phyloP scores from a whole-genome alignment of 1,140 invertebrate genomes.

The Cotesia chilonis region DNA sequence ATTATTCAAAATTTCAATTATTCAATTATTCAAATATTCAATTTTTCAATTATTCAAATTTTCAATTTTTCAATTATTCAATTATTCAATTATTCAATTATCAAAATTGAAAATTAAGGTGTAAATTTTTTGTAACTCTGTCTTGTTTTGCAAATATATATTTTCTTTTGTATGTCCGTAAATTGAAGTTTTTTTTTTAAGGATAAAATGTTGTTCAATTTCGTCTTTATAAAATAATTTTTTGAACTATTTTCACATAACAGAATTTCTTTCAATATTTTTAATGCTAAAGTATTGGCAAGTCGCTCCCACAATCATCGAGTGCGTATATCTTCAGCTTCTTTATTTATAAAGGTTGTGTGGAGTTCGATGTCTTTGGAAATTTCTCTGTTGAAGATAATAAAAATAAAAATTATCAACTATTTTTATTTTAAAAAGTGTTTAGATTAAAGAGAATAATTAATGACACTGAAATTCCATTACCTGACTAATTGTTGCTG shows the following conservation, averaged over 20 bases:
- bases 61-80: too few relatives aligned
- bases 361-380: conserved; percentile 42
- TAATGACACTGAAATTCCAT: conserved; percentile 8
- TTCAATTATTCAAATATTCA: too few relatives aligned
- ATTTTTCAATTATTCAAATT: too few relatives aligned
- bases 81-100: too few relatives aligned
- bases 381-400: conserved; percentile 42
- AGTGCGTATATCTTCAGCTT: conserved; percentile 28
- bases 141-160: background rate
- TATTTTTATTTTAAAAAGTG: background rate
- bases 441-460: background rate
- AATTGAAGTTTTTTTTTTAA: conserved; percentile 42
- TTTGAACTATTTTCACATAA: conserved; percentile 38
- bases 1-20: too few relatives aligned
- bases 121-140: too few relatives aligned
- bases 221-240: conserved; percentile 43
- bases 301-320: conserved; percentile 41
- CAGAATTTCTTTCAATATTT: conserved; percentile 43
- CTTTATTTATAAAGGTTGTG: conserved; percentile 21
- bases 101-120: too few relatives aligned
- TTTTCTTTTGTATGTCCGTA: background rate
- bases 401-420: conserved; percentile 3
- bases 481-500: conserved; percentile 59
- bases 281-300: conserved; percentile 43
- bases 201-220: conserved; percentile 40